Evolutionary conservation across 2,113 vertebrate genomes (phyloP), one percentile per base, ranked within the genome.

Genomic region (Hippocampus barbouri): DNA sequence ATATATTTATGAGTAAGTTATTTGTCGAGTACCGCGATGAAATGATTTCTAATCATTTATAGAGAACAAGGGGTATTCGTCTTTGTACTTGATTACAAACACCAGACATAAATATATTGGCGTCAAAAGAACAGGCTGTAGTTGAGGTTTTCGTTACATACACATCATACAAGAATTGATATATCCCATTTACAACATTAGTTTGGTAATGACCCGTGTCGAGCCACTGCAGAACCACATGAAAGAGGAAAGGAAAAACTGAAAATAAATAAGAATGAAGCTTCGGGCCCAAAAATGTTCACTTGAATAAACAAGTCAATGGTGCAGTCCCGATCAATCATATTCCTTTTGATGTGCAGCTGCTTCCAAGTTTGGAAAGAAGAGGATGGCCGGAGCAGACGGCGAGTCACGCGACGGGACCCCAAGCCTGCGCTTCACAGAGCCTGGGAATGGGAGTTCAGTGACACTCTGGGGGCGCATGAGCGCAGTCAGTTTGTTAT

Each of bases 271-370:
- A 79, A 81, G 76, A 85, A 82, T 85, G 27, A 61, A 34, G 56
- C 56, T 10, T 78, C 83, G 86, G 84, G 87, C 79, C 34, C 81
- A 86, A 85, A 84, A 89, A 88, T 88, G 86, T 90, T 87, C 83
- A 88, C 83, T 89, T 87, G 84, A 86, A 89, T 90, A 91, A 92
- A 91, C 86, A 92, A 89, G 81, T 89, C 72, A 76, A 91, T 89
- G 86, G 85, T 89, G 83, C 79, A 61, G 87, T 74, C 69, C 76
- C 86, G 79, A 91, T 91, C 86, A 92, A 92, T 92, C 85, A 84
- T 72, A 77, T 79, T 87, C 83, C 74, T 80, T 91, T 92, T 92
- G 90, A 92, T 92, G 87, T 92, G 83, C 88, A 89, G 88, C 88
- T 92, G 91, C 90, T 90, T 92, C 87, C 81, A 83, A 90, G 89